phyloP scores from a whole-genome alignment of 2,888 invertebrate species.

The Cheilosia urbana region DNA sequence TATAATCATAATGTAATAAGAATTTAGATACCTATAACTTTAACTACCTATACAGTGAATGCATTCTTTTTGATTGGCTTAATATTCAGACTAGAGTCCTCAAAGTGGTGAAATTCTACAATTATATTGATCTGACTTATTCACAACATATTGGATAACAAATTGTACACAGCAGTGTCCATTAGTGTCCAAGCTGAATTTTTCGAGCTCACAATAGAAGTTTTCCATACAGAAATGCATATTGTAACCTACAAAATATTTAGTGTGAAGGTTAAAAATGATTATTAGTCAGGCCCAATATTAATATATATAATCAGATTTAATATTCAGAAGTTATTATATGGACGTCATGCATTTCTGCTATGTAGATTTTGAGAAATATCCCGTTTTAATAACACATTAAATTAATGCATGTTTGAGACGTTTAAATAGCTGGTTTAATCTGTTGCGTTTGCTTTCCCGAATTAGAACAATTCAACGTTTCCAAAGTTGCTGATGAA shows the following conservation, averaged over 20 bases:
- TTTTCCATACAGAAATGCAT: no score
- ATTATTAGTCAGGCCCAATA: neutral
- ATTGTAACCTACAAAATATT: no score
- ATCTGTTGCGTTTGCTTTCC: slow-evolving; percentile 74
- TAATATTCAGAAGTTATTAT: slow-evolving; percentile 31
- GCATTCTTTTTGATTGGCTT: neutral
- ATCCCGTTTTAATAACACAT: neutral
- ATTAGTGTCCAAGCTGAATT: no score
- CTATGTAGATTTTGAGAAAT: slow-evolving; percentile 11
- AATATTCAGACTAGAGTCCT: neutral
- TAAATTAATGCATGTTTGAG: slow-evolving; percentile 18
- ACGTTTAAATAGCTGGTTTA: slow-evolving; percentile 73
- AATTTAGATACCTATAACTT: neutral
- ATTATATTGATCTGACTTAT: no score
- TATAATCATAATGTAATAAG: neutral
- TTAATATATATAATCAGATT: no score
- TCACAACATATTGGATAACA: neutral
- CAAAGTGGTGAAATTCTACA: no score
- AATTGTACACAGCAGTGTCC: neutral
- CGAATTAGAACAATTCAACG: slow-evolving; percentile 51
- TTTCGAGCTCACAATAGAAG: no score
- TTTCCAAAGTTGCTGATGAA: slow-evolving; percentile 6
- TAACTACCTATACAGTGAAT: neutral
- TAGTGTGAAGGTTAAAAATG: no score
- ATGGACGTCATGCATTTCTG: slow-evolving; percentile 53